Evolutionary conservation across 2,797 vertebrate species (phyloP).

Genomic region (Brachyrhaphis roseni): DNA sequence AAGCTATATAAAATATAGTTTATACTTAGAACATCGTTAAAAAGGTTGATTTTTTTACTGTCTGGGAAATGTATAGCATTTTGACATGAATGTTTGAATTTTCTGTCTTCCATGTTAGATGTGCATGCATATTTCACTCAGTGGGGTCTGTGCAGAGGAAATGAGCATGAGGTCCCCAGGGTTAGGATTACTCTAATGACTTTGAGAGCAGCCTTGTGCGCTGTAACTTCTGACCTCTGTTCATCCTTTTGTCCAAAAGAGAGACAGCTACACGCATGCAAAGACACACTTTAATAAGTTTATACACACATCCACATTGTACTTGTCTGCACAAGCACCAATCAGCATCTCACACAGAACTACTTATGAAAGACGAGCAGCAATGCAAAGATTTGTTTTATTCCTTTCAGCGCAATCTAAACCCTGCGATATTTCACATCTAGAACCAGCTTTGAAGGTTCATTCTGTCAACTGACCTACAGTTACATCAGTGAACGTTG

Average conservation of each 20-base stretch:
- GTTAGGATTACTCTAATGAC: constrained; percentile 81
- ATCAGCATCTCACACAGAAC: constrained; percentile 21
- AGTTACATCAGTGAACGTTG: constrained; percentile 40
- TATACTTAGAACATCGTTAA: neutral
- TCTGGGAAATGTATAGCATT: constrained; percentile 42
- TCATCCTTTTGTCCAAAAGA: constrained; percentile 63
- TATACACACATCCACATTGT: constrained; percentile 4
- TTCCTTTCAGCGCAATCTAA: constrained; percentile 29
- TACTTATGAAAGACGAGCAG: constrained; percentile 33
- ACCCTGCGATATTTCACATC: constrained; percentile 20
- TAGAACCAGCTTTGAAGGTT: constrained; percentile 32
- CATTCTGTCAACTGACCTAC: constrained; percentile 38
- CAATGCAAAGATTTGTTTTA: constrained; percentile 19
- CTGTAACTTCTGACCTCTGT: constrained; percentile 76
- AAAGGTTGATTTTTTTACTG: neutral
- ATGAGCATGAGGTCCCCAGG: constrained; percentile 74
- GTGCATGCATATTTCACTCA: constrained; percentile 65
- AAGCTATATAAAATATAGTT: neutral
- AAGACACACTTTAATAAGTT: constrained; percentile 15
- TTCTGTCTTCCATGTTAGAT: constrained; percentile 54
- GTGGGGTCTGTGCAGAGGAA: constrained; percentile 72
- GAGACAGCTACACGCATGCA: constrained; percentile 14
- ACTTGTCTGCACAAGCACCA: constrained; percentile 12
- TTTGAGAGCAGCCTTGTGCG: constrained; percentile 69
- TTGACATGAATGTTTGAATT: constrained; percentile 36